Evolutionary conservation across 2,888 invertebrate genomes (phyloP), one percentile per base, ranked within the genome.

Genomic region (Heliothis peltigera): DNA sequence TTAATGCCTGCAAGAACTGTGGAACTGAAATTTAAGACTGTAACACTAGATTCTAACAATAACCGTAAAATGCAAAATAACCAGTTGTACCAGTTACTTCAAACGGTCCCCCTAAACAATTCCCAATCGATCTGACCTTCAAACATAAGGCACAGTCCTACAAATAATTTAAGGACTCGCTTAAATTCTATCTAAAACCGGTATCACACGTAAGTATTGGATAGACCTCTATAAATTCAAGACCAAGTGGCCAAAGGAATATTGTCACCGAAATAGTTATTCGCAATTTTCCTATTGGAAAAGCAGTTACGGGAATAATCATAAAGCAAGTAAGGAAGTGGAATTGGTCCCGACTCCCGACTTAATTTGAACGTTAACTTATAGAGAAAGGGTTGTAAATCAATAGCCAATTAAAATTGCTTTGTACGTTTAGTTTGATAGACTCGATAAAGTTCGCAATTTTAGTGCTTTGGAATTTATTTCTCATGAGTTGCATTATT

Each of bases 151-250:
- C 15, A 54, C 44, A 52, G 8, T 55, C 32, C 18, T 48, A 55
- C 76, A 56, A 75, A 53, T 60, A 52, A 64, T 71, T 63, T 55
- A 71, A 58, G 66, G 43, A 62, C 47, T 58, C 47, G 17, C 61
- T 65, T 77, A 65, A 74, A 74, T 72, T 72, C 55, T 43, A 62
- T 65, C 73, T 61, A 57, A 77, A 69, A 59, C 46, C 60, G 53
- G 53, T 62, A 77, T 65, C 58, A 73, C 43, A 46, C 56, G 56
- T 65, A 57, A 64, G 68, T 74, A 77, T 77, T 64, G 53, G 59
- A 49, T 82, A 82, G 80, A 79, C 85, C 77, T 80, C 80, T 84
- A 89, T 90, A 90, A 89, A 90, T 89, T 85, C 82, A 78, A 84
- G 75, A 81, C 51, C 60, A 77, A 75, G 59, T 64, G 82, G 80